Evolutionary conservation across 2,888 invertebrate species (phyloP), one percentile per base, ranked within the genome.

Genomic region (Listrodromus nycthemerus): DNA sequence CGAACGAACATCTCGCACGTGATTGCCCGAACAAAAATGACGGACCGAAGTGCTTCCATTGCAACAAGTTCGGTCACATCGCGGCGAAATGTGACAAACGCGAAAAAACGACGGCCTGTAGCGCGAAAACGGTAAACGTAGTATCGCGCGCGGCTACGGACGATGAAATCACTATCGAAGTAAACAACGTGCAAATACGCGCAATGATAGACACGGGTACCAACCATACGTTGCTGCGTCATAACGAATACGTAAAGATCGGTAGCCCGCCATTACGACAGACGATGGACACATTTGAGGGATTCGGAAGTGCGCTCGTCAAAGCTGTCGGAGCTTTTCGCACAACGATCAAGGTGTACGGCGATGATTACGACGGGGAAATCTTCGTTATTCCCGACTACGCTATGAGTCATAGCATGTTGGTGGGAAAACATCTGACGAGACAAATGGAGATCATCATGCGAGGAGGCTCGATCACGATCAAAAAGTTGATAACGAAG

Each of bases 171-270:
- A 65, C 55, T 5, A 80, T 84, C 10, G 67, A 65, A 16, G 30
- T 80, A 16, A 69, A 73, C 41, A 73, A 37, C 45, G 24, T 33
- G 19, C 61, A 48, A 48, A 70, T 84, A 21, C n/a, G 13, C 3
- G 79, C 86, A 6, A 66, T 85, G 75, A 61, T 85, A 10, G 85
- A 85, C 37, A 84, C 80, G 0, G 85, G 84, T 10, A 84, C 82
- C n/a, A 55, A 82, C 61, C 37, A 74, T 0, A 75, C 79, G 10
- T 10, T 85, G 19, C 50, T 83, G 21, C 50, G 79, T 30, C 30
- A 10, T 16, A 70, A 74, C 37, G 79, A 80, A 48, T 84, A 85
- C 65, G 52, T 63, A 21, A 80, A 52, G 41, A 7, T 84, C 37
- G 78, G 74, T 5, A 30, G 63, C 66, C 82, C 82, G 10, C 41